A percentile compares a stretch with the other conserved stretches of the same genome.
Conservation (phyloP, 2,113 vertebrate species). For the Otis tarda region DNA sequence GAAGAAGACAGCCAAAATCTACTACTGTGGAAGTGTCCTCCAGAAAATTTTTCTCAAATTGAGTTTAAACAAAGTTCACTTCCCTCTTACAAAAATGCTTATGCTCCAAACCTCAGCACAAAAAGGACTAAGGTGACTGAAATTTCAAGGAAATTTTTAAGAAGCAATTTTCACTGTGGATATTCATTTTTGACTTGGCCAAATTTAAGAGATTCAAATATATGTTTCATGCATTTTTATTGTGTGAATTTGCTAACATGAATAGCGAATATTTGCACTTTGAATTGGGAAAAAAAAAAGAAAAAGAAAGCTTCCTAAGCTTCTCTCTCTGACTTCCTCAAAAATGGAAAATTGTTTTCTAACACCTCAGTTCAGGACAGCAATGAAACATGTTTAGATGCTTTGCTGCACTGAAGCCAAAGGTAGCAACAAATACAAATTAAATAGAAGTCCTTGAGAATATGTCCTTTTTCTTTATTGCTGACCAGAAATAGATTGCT, state of each 20-base stretch:
- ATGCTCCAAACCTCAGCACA: neutral
- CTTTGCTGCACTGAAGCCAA: neutral
- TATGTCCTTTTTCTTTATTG: conserved; percentile 13
- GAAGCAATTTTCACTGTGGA: neutral
- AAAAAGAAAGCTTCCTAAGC: neutral
- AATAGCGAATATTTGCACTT: neutral
- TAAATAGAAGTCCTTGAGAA: conserved; percentile 36
- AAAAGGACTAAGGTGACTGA: neutral
- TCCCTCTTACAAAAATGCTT: neutral
- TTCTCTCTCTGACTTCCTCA: neutral
- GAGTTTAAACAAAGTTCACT: neutral
- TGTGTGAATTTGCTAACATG: neutral
- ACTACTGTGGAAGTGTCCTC: neutral
- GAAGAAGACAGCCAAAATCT: neutral
- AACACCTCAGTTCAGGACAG: neutral
- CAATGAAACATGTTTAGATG: neutral
- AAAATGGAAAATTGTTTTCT: neutral
- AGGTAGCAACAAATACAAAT: conserved; percentile 21
- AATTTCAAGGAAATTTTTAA: neutral
- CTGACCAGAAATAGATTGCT: conserved; percentile 1
- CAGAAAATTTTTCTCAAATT: neutral
- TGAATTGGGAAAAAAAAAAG: neutral
- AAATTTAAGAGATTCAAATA: neutral
- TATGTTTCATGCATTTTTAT: neutral
- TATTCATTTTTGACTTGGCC: neutral